Evolutionary conservation across 2,888 invertebrate species (phyloP), one percentile per base, ranked within the genome.

Genomic region (Diabrotica balteata): DNA sequence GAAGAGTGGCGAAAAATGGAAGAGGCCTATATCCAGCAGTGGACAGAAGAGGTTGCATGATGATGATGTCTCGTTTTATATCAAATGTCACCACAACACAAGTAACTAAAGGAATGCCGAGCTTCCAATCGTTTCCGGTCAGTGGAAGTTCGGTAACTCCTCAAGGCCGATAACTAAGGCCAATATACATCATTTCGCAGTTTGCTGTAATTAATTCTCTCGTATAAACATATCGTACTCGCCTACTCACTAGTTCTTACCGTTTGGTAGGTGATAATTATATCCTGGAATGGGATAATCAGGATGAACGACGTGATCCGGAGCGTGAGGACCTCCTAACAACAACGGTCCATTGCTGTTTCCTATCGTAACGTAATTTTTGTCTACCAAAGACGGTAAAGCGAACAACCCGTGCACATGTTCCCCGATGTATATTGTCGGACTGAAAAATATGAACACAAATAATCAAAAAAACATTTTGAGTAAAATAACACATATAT

Each of bases 351-450:
- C 87, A 11, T 84, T 87, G 51, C 90, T 88, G 4, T 90, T 89
- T 6, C 91, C 88, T 0, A 90, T 89, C 7, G 95, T 93, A 9
- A 94, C 92, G 4, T 94, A 93, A 73, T 92, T 91, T 78, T 96
- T 94, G 85, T 98, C 97, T 1, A 97, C 96, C 42, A 97, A 85
- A 0, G 97, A 94, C 1, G 96, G 95, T 62, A 98, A 84, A 0
- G 98, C 98, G 84, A 97, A 98, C 0, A 96, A 85, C 0, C 97
- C 97, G 78, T 93, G 89, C 70, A 89, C 86, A 80, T 91, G 91
- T 80, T 97, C 94, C 0, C 98, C 98, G 67, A 98, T 91, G 83
- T 97, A 98, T 46, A 98, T 86, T 0, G 97, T 94, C 66, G 94
- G 93, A 76, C 96, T 96, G 84, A 73, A 88, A 70, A 49, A 32